Base-by-base conservation (phyloP, 2,888 invertebrate species). In the Rhodophaea formosa region DNA sequence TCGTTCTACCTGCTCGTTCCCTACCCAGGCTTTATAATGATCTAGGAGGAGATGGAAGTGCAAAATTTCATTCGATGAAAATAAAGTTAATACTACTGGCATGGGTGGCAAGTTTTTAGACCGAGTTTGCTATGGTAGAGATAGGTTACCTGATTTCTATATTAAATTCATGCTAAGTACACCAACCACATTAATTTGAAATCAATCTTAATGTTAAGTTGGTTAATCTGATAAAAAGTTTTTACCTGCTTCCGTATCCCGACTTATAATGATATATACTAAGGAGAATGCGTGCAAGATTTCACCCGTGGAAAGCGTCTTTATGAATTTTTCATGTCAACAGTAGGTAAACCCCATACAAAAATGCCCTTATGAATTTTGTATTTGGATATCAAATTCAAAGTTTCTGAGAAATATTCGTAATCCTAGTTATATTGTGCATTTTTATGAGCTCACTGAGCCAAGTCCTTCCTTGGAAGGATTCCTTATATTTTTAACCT, bases 251-350 rank as follows among this genome's bases (percentile, higher is more conserved):
- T 3, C 23, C 23, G 2, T 23, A 23, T 23, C 23, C 23, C 23
- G 5, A 23, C n/a, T 45, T 45, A 30, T 45, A 46, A 45, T 46
- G 45, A 55, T 49, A 8, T 49, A 8, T 45, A n/a, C 39, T 39
- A 39, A 39, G 39, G 39, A n/a, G n/a, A 12, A 39, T n/a, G 35
- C 35, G 57, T 52, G 58, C 56, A 53, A 51, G 59, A 55, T 59
- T 56, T 56, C 54, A 53, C 15, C 42, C 57, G 51, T 44, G 23
- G 60, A 52, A 56, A 59, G 46, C 30, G 17, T 12, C 10, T 56
- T 64, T 59, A 65, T 65, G 61, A 60, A 59, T 65, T 55, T 60
- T 62, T 65, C 62, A 62, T 65, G 47, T 35, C 35, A 30, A 53
- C 43, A 53, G 59, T 59, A 42, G 53, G 59, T 57, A 60, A 54